Base-by-base conservation (phyloP, 1,140 invertebrate species). In the Drosophila littoralis region DNA sequence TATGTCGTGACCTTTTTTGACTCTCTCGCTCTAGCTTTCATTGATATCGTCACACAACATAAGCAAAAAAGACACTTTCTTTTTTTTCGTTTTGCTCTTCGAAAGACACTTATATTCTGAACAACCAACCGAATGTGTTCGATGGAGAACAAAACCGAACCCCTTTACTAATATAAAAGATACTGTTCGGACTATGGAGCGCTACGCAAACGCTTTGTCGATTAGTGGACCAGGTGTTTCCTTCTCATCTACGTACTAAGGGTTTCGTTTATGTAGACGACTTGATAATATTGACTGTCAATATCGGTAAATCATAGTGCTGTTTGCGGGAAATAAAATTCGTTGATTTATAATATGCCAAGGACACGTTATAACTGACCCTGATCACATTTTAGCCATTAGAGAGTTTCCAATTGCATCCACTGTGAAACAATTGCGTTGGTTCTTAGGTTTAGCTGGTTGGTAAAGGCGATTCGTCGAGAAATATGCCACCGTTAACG, bases 261-360 rank as follows among this genome's bases (percentile, higher is more conserved):
- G 58, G 63, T 7, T 75, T 75, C 40, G 51, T 69, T 1, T 74
- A 70, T 59, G 35, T 94, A 0, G 94, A 94, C 75, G 94, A 95
- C 60, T 83, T 94, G 1, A 2, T 43, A 10, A 7, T 48, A 1
- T 69, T 94, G 0, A 70, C 94, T 15, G 13, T 15, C 6, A 13
- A 15, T 13, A 15, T 43, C 84, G 88, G 33, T 45, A 66, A 51
- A 33, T 79, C 15, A 45, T 67, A 0, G 1, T 6, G 0, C n/a
- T 63, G 33, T 17, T 50, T 57, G 1, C 40, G 46, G 0, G 36
- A 52, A 32, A 57, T 57, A 0, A 69, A 61, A n/a, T n/a, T 63
- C 6, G 60, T 40, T 3, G 78, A 9, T 81, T 74, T 32, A 68
- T 77, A 10, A 60, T 77, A 6, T 69, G 66, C 0, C 22, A 72